Evolutionary conservation across 2,888 invertebrate species (phyloP).

Genomic region (Torymus texanus): DNA sequence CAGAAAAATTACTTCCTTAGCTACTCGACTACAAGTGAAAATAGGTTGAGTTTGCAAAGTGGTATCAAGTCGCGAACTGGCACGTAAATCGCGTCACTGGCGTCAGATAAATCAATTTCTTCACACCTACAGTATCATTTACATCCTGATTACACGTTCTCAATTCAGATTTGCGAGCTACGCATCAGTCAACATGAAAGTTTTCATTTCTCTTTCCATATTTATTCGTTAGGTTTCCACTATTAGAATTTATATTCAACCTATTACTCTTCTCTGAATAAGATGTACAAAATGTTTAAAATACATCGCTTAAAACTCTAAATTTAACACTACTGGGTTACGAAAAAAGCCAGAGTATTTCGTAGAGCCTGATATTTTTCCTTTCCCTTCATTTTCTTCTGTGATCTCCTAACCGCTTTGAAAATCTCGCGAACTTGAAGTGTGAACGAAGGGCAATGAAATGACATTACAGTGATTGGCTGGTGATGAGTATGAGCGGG

Average conservation of each 20-base stretch:
- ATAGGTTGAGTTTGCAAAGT: constrained; percentile 16
- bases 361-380: constrained; percentile 34
- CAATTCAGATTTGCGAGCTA: constrained; percentile 8
- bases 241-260: too few relatives aligned
- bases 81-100: too few relatives aligned
- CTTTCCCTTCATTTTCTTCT: neutral
- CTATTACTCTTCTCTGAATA: too few relatives aligned
- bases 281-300: too few relatives aligned
- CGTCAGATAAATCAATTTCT: constrained; percentile 29
- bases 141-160: constrained; percentile 29
- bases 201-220: too few relatives aligned
- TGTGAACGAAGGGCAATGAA: constrained; percentile 16
- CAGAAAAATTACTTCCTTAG: too few relatives aligned
- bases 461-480: constrained; percentile 9
- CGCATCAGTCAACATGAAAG: neutral
- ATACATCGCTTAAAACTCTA: too few relatives aligned
- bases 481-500: constrained; percentile 24
- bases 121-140: constrained; percentile 24
- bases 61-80: too few relatives aligned
- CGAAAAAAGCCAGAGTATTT: constrained; percentile 21
- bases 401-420: constrained; percentile 9
- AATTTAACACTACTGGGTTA: neutral
- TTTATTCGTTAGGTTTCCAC: too few relatives aligned
- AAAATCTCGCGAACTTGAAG: constrained; percentile 9
- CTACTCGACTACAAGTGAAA: neutral